Percentiles rank a stretch among this genome's conserved stretches.
Evolutionary conservation across 2,888 invertebrate species (phyloP).

Genomic region (Philereme transversata): DNA sequence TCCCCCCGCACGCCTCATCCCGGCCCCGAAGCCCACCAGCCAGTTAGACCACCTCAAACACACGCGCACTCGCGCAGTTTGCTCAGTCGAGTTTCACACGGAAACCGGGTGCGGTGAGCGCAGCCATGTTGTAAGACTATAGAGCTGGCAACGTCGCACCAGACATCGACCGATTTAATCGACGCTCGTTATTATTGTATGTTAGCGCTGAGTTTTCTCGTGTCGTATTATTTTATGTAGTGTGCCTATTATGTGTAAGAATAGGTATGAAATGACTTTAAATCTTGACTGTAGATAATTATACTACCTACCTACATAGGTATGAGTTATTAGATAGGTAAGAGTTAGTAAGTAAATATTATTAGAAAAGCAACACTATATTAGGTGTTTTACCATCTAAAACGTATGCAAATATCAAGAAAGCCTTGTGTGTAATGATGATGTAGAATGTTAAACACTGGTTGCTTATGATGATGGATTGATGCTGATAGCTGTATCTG

Average conservation of each 20-base stretch:
- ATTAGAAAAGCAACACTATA: no score
- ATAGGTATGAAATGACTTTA: conserved; percentile 1
- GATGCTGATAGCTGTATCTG: no score
- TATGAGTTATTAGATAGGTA: no score
- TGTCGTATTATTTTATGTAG: conserved; percentile 26
- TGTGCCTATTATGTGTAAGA: conserved; percentile 14
- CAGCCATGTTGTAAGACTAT: conserved; percentile 80
- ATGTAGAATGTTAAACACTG: no score
- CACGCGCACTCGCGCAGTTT: conserved; percentile 70
- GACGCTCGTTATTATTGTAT: conserved; percentile 46
- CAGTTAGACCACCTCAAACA: conserved; percentile 61
- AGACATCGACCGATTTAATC: conserved; percentile 82
- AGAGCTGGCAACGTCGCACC: conserved; percentile 82
- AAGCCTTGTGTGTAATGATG: no score
- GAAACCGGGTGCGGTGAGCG: conserved; percentile 80
- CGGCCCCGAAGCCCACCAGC: conserved; percentile 44
- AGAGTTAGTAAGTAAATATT: no score
- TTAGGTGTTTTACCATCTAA: no score
- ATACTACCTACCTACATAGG: no score
- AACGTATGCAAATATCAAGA: no score
- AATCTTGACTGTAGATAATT: not conserved
- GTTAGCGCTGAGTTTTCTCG: conserved; percentile 63
- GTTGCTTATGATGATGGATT: no score
- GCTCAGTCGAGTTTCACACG: conserved; percentile 80
- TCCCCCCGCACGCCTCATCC: conserved; percentile 38